Evolutionary conservation across 2,113 vertebrate genomes (phyloP), one percentile per base, ranked within the genome.

Genomic region (Plectropomus leopardus): DNA sequence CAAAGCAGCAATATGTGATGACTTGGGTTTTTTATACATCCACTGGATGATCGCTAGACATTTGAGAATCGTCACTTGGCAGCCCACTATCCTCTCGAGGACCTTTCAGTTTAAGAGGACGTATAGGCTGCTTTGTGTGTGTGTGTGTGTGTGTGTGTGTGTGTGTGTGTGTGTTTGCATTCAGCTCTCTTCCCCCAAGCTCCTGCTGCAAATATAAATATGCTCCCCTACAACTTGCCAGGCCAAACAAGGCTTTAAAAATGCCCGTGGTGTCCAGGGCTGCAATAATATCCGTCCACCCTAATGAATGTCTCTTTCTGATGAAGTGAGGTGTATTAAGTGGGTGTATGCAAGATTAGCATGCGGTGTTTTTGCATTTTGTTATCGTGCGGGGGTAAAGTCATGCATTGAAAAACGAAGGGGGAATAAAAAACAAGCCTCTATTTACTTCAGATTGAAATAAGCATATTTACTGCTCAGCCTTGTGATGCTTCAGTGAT

Each of bases 381-480:
- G n/a, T 81, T 81, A 65, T 55, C 66, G 69, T 34, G 24, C 24
- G 4, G 42, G 54, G 23, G 3, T 57, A 14, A 78, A 32, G 13
- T 63, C 3, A 0, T 24, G 14, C 61, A 66, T n/a, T 40, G 24
- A 23, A 58, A 59, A 57, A 45, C 6, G 1, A 26, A 59, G 15
- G 0, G 0, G 5, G 0, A 1, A 16, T n/a, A 30, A 16, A 61
- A 53, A 68, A 15, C 14, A 59, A 69, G 40, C 48, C 4, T 78
- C 28, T 60, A 40, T 75, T 78, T 83, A 54, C 60, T 72, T 76
- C 36, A 32, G 42, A 72, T 74, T 73, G 13, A 40, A 71, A 89
- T 92, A 48, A 80, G 82, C 84, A 80, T 83, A 72, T 89, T 89
- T 85, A 44, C 81, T 48, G 70, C 78, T 68, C 72, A n/a, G 86